Percentiles rank a stretch among this genome's conserved stretches.
These are phyloP conservation scores for Spisula subtruncata DNA, from an alignment of 2,888 invertebrate species.

Conservation along the genomic window DNA sequence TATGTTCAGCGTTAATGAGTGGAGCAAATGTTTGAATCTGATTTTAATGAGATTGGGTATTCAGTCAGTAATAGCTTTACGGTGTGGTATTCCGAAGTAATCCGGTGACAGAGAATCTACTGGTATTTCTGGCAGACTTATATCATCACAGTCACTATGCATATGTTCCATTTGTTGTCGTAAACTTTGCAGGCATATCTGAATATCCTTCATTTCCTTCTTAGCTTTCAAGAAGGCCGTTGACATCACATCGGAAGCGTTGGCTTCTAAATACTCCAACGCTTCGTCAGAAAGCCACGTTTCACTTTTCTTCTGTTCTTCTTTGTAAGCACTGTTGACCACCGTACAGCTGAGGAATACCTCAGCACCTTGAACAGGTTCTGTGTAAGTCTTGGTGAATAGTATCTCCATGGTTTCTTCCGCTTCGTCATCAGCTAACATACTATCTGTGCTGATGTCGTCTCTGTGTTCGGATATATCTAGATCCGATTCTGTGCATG, in stretches of 20 bases:
- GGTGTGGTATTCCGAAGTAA: constrained; percentile 57
- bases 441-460: constrained; percentile 81
- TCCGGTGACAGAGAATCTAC: constrained; percentile 70
- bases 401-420: constrained; percentile 79
- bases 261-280: constrained; percentile 73
- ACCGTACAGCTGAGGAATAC: constrained; percentile 73
- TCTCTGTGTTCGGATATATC: constrained; percentile 83
- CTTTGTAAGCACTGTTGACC: constrained; percentile 69
- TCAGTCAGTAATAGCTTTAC: constrained; percentile 73
- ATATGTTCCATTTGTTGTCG: constrained; percentile 82
- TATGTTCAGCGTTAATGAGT: too few relatives aligned
- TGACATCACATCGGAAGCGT: constrained; percentile 76
- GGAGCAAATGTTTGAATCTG: too few relatives aligned
- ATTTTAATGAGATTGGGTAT: too few relatives aligned
- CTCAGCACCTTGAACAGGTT: constrained; percentile 74
- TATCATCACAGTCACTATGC: constrained; percentile 78
- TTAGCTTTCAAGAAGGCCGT: constrained; percentile 81
- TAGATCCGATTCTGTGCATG: constrained; percentile 81
- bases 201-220: constrained; percentile 84
- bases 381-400: constrained; percentile 80
- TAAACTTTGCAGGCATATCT: constrained; percentile 81
- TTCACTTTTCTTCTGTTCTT: constrained; percentile 61
- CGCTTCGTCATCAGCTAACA: constrained; percentile 84
- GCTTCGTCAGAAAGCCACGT: constrained; percentile 73
- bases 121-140: constrained; percentile 67